phyloP scores from a whole-genome alignment of 2,113 vertebrate genomes.

The Hippocampus mohnikei region DNA sequence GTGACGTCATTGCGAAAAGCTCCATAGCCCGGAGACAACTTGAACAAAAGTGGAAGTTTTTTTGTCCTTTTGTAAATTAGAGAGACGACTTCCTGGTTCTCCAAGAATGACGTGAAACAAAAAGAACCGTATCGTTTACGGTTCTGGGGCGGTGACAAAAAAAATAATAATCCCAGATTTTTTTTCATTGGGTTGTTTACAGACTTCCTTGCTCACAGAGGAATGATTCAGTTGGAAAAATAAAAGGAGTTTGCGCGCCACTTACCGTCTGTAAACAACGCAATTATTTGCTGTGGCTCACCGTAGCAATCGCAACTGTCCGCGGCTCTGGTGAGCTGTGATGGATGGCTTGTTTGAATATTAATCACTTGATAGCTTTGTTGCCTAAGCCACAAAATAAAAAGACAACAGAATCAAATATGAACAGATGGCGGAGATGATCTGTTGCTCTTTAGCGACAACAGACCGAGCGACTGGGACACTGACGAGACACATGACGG shows the following conservation, averaged over 20 bases:
- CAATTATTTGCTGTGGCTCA: not conserved
- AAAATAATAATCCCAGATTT: not conserved
- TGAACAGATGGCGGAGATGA: slow-evolving; percentile 37
- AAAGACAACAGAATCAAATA: slow-evolving; percentile 24
- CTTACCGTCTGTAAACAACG: not conserved
- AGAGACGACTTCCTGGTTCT: not conserved
- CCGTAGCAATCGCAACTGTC: not conserved
- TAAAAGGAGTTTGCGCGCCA: not conserved
- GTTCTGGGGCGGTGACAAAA: not conserved
- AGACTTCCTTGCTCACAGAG: not conserved
- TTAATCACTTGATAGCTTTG: slow-evolving; percentile 8
- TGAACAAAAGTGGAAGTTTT: too few relatives aligned
- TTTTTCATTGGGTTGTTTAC: not conserved
- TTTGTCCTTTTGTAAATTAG: too few relatives aligned
- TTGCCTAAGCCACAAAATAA: slow-evolving; percentile 4
- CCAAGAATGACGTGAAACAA: too few relatives aligned
- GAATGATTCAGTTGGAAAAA: not conserved
- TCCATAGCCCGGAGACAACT: too few relatives aligned
- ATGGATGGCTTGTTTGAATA: not conserved
- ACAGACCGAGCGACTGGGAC: slow-evolving; percentile 16
- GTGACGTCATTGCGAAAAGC: too few relatives aligned
- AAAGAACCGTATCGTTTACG: not conserved
- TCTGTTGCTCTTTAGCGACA: slow-evolving; percentile 18
- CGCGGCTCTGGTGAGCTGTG: not conserved
- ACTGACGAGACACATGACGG: slow-evolving; percentile 14